phyloP scores from a whole-genome alignment of 1,140 invertebrate genomes.

The Diuraphis noxia region DNA sequence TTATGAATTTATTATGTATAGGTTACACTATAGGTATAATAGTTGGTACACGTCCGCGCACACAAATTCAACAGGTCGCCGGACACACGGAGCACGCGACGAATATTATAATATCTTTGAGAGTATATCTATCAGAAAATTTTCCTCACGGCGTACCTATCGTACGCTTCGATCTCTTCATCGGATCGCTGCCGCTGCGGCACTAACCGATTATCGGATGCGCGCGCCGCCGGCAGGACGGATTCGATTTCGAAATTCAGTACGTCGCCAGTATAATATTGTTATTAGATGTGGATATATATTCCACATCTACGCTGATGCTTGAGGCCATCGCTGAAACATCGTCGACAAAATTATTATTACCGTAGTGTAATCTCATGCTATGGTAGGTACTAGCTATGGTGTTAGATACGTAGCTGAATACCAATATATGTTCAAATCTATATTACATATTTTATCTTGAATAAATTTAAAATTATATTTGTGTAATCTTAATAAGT shows the following conservation, averaged over 20 bases:
- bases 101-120: background rate
- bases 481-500: no score
- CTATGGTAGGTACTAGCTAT: background rate
- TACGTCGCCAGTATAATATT: background rate
- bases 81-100: background rate
- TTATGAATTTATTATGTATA: background rate
- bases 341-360: background rate
- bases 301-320: background rate
- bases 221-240: background rate
- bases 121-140: background rate
- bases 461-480: no score
- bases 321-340: background rate
- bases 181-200: background rate
- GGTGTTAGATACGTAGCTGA: background rate
- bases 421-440: background rate
- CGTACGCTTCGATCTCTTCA: background rate
- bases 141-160: background rate
- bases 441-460: no score
- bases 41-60: background rate
- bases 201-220: background rate
- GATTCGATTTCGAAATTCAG: background rate
- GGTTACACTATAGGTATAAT: no score
- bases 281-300: background rate
- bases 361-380: background rate
- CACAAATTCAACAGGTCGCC: background rate